These are phyloP conservation scores for Philopedon plagiatum DNA, from an alignment of 2,888 invertebrate species.

Conservation along the genomic window DNA sequence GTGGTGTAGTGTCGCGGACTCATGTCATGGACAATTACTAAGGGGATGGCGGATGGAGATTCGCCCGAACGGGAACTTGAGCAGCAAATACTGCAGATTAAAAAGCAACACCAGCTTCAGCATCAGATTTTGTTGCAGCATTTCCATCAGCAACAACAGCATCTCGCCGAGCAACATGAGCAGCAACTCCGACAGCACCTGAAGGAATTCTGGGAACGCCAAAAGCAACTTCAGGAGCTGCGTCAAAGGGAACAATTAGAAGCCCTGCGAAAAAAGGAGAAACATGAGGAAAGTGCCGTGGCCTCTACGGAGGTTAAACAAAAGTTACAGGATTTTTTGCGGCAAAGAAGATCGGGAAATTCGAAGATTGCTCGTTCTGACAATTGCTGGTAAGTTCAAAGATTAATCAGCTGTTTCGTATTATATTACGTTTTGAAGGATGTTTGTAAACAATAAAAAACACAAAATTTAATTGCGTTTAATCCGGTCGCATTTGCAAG, in stretches of 20 bases:
- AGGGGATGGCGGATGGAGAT: conserved; percentile 66
- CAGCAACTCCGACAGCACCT: conserved; percentile 90
- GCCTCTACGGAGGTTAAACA: conserved; percentile 98
- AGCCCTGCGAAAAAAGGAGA: conserved; percentile 92
- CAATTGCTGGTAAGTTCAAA: conserved; percentile 66
- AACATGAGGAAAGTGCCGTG: conserved; percentile 95
- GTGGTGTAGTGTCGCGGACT: conserved; percentile 49
- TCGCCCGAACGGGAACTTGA: conserved; percentile 69
- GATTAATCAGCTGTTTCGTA: conserved; percentile 43
- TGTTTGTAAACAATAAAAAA: conserved; percentile 42
- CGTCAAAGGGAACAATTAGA: conserved; percentile 88
- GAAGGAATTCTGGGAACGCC: conserved; percentile 94
- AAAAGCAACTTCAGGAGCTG: conserved; percentile 82
- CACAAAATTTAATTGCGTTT: conserved; percentile 15
- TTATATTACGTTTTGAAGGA: conserved; percentile 21
- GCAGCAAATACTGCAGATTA: conserved; percentile 79
- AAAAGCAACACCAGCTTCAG: conserved; percentile 94
- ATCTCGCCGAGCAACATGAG: conserved; percentile 91
- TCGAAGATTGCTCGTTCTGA: conserved; percentile 65
- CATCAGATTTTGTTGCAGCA: conserved; percentile 92
- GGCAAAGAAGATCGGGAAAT: conserved; percentile 66
- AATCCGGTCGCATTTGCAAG: conserved; percentile 6
- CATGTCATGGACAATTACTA: conserved; percentile 59
- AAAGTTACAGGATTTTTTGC: conserved; percentile 83
- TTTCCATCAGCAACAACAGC: conserved; percentile 93